Percentiles rank a stretch among this genome's conserved stretches.
These are phyloP conservation scores for Pseudorectes ferrugineus DNA, from an alignment of 2,113 vertebrate genomes.

Conservation along the genomic window DNA sequence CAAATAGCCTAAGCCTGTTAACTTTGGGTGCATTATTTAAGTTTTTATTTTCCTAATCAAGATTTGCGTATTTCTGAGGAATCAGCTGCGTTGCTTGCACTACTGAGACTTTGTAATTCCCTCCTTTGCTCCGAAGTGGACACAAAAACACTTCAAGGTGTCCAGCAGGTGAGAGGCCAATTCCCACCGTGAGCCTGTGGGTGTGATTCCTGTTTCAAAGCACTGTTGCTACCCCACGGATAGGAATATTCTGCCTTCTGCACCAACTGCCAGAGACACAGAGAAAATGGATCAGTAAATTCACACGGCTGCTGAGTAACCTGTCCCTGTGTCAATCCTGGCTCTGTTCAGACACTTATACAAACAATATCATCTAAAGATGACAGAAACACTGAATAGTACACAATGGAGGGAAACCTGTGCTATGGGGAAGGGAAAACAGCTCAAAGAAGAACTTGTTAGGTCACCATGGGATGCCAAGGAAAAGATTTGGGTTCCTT, in stretches of 20 bases:
- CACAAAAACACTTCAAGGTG: not conserved
- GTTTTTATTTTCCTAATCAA: not conserved
- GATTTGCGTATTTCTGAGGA: not conserved
- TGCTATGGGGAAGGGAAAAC: not conserved
- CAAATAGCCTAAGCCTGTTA: not conserved
- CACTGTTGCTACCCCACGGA: not conserved
- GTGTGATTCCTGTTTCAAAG: not conserved
- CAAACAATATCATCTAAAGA: not conserved
- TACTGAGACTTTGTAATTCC: not conserved
- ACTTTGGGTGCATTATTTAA: not conserved
- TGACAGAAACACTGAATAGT: not conserved
- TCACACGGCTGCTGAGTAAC: not conserved
- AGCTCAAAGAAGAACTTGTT: not conserved
- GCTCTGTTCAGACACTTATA: not conserved
- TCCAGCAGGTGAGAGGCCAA: not conserved
- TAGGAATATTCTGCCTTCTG: not conserved
- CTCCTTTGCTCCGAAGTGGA: not conserved
- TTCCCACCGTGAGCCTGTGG: not conserved
- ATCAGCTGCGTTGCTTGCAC: not conserved
- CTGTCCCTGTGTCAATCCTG: not conserved
- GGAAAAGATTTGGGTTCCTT: not conserved
- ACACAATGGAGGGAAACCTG: not conserved
- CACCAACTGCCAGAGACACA: not conserved
- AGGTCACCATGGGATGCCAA: not conserved
- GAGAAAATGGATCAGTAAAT: not conserved